Conservation (phyloP, 1,140 invertebrate genomes). For the Brachionus sp. region DNA sequence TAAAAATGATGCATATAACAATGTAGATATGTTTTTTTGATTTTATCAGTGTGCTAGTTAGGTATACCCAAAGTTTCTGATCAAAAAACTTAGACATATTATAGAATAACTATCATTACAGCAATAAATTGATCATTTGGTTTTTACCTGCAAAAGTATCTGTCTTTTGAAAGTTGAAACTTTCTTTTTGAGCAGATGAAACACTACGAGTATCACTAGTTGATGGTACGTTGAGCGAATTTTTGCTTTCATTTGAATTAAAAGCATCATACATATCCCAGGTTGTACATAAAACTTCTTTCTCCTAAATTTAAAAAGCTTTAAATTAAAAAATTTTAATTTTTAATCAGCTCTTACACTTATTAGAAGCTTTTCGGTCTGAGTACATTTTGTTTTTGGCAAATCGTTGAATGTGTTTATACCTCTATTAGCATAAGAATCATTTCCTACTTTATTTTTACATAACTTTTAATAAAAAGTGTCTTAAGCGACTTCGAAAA, state of each 20-base stretch:
- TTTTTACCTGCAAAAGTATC: not conserved
- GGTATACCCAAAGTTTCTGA: too few relatives aligned
- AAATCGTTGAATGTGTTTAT: conserved; percentile 60
- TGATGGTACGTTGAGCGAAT: conserved; percentile 49
- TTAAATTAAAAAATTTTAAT: not conserved
- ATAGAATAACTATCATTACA: not conserved
- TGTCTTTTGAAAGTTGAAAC: not conserved
- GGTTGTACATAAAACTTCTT: conserved; percentile 52
- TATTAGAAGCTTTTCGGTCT: conserved; percentile 53
- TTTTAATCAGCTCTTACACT: conserved; percentile 49
- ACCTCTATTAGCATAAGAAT: conserved; percentile 55
- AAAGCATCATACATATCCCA: conserved; percentile 59
- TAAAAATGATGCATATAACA: too few relatives aligned
- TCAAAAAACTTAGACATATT: not conserved
- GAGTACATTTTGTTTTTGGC: conserved; percentile 55
- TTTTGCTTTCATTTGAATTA: conserved; percentile 48
- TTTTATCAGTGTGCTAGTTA: too few relatives aligned
- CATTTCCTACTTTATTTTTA: conserved; percentile 56
- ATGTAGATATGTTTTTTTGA: too few relatives aligned
- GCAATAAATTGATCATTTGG: not conserved
- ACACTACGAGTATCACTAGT: conserved; percentile 49
- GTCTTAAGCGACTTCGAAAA: too few relatives aligned
- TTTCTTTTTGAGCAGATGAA: conserved; percentile 46
- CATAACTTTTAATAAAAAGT: too few relatives aligned
- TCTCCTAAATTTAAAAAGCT: conserved; percentile 50